Evolutionary conservation across 2,888 invertebrate genomes (phyloP).

Genomic region (Eurytoma californica): DNA sequence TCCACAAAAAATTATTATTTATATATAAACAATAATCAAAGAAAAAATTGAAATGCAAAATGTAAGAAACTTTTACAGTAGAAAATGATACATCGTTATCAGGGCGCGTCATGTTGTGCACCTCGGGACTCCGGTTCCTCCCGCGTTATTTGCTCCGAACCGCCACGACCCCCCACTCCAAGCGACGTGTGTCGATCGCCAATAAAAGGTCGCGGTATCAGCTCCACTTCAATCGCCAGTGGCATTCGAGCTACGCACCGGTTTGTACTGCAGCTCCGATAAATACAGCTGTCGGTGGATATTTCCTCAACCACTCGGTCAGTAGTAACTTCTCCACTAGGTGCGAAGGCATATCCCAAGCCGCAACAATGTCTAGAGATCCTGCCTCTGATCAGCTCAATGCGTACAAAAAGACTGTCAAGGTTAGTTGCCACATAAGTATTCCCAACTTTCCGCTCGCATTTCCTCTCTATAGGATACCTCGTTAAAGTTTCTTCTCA

Average conservation of each 20-base stretch:
- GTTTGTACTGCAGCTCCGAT: not conserved
- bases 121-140: not conserved
- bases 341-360: not conserved
- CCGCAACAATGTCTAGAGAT: constrained; percentile 76
- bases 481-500: constrained; percentile 8
- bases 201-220: constrained; percentile 37
- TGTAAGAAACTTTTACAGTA: not conserved
- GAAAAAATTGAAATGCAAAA: too few relatives aligned
- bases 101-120: not conserved
- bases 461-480: not conserved
- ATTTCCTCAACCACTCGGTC: not conserved
- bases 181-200: not conserved
- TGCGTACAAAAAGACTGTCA: constrained; percentile 78
- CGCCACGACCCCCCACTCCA: constrained; percentile 13
- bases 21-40: too few relatives aligned
- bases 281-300: not conserved
- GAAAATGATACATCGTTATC: not conserved
- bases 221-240: constrained; percentile 24
- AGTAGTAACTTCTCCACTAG: not conserved
- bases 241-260: constrained; percentile 17
- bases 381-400: constrained; percentile 81
- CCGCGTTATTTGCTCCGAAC: constrained; percentile 6
- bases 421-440: constrained; percentile 74
- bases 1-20: too few relatives aligned
- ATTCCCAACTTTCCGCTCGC: not conserved